A percentile compares a stretch with the other conserved stretches of the same genome.
Evolutionary conservation across 2,797 vertebrate species (phyloP).

Genomic region (Liasis olivaceus): DNA sequence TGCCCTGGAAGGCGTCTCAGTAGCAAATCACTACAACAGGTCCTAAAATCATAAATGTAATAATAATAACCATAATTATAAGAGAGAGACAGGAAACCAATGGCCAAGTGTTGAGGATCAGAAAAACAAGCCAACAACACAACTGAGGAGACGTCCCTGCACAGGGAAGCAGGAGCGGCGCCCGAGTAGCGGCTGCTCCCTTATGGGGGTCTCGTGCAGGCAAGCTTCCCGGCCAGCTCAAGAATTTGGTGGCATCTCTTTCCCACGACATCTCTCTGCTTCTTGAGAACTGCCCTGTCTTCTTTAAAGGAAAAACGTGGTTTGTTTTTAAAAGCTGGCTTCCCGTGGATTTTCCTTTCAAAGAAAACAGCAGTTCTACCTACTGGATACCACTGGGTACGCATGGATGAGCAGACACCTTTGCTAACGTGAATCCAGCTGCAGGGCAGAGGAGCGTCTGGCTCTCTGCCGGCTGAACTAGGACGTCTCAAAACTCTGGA

Average conservation of each 20-base stretch:
- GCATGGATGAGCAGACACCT: conserved; percentile 56
- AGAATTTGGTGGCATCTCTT: conserved; percentile 60
- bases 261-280: not conserved
- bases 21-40: conserved; percentile 82
- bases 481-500: conserved; percentile 39
- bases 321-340: not conserved
- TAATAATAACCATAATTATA: conserved; percentile 52
- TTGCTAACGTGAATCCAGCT: conserved; percentile 58
- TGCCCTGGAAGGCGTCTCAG: conserved; percentile 76
- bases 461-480: conserved; percentile 43
- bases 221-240: not conserved
- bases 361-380: conserved; percentile 64
- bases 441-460: conserved; percentile 47
- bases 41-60: conserved; percentile 76
- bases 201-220: too few relatives aligned
- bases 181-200: too few relatives aligned
- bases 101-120: conserved; percentile 72
- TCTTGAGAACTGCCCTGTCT: conserved; percentile 18
- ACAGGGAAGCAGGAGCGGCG: not conserved
- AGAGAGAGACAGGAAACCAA: conserved; percentile 75
- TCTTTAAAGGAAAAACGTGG: conserved; percentile 20
- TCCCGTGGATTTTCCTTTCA: conserved; percentile 26
- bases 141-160: not conserved
- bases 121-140: not conserved
- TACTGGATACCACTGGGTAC: conserved; percentile 58